Evolutionary conservation across 2,888 invertebrate species (phyloP).

Genomic region (Agrilus cyanescens): DNA sequence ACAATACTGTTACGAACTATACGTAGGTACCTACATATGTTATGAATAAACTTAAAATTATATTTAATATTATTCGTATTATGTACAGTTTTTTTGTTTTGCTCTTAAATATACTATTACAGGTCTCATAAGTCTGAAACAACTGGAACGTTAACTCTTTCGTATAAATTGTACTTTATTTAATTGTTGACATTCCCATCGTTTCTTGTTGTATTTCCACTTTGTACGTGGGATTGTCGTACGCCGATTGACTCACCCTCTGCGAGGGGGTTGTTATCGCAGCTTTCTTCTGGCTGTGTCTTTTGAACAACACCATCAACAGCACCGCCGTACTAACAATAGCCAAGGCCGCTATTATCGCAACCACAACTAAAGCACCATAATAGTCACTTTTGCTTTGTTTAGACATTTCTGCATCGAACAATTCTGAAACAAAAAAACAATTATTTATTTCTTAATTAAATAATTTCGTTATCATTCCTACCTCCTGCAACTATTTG

Average conservation of each 20-base stretch:
- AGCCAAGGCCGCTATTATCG: conserved; percentile 75
- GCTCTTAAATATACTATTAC: conserved; percentile 6
- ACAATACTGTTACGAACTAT: conserved; percentile 18
- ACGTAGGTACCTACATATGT: conserved; percentile 9
- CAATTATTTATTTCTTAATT: too few relatives aligned
- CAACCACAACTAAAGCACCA: conserved; percentile 77
- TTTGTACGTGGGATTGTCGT: conserved; percentile 90
- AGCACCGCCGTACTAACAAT: conserved; percentile 71
- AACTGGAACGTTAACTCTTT: background rate
- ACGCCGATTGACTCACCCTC: conserved; percentile 74
- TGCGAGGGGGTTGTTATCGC: conserved; percentile 64
- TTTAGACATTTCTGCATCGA: conserved; percentile 39
- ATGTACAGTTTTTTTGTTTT: conserved; percentile 13
- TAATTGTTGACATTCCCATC: conserved; percentile 54
- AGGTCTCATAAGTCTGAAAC: conserved; percentile 13
- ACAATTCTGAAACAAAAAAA: conserved; percentile 25
- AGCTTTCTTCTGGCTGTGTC: conserved; percentile 57
- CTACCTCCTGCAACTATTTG: too few relatives aligned
- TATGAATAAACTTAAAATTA: conserved; percentile 10
- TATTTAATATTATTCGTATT: conserved; percentile 7
- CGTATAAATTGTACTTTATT: conserved; percentile 1
- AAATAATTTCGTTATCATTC: too few relatives aligned
- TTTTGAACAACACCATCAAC: conserved; percentile 64
- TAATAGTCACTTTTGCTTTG: conserved; percentile 67
- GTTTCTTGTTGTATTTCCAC: conserved; percentile 87